Conservation (phyloP, 2,113 vertebrate genomes). For the Dipodomys merriami region DNA sequence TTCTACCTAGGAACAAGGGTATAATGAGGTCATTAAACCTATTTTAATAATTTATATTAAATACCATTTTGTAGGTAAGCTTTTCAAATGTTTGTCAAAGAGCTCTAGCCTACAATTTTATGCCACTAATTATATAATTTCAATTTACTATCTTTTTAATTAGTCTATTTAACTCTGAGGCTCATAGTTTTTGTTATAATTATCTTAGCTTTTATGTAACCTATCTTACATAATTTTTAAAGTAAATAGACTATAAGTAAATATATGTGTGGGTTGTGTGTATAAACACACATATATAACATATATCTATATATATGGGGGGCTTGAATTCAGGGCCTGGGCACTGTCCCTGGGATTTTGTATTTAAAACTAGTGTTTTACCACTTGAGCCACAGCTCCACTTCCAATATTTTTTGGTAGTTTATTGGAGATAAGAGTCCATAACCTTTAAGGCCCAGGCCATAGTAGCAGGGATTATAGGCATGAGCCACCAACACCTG, state of each 20-base stretch:
- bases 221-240: constrained; percentile 30
- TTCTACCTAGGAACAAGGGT: constrained; percentile 41
- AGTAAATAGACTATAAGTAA: constrained; percentile 35
- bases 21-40: constrained; percentile 9
- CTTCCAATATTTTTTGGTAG: too few relatives aligned
- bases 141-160: constrained; percentile 47
- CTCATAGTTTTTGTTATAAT: constrained; percentile 55
- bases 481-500: too few relatives aligned
- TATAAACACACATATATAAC: too few relatives aligned
- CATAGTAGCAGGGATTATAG: too few relatives aligned
- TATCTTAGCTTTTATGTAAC: constrained; percentile 37
- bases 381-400: too few relatives aligned
- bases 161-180: constrained; percentile 42
- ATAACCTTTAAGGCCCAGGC: too few relatives aligned
- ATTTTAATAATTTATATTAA: constrained; percentile 53
- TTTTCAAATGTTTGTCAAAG: constrained; percentile 51
- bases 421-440: too few relatives aligned
- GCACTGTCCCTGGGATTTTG: too few relatives aligned
- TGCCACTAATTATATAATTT: constrained; percentile 59
- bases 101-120: constrained; percentile 57
- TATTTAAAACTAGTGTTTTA: too few relatives aligned
- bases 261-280: neutral
- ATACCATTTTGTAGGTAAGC: constrained; percentile 45
- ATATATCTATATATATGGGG: too few relatives aligned
- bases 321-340: too few relatives aligned